A percentile compares a stretch with the other conserved stretches of the same genome.
These are phyloP conservation scores for Neoniphon sammara DNA, from an alignment of 2,797 vertebrate genomes.

Conservation along the genomic window DNA sequence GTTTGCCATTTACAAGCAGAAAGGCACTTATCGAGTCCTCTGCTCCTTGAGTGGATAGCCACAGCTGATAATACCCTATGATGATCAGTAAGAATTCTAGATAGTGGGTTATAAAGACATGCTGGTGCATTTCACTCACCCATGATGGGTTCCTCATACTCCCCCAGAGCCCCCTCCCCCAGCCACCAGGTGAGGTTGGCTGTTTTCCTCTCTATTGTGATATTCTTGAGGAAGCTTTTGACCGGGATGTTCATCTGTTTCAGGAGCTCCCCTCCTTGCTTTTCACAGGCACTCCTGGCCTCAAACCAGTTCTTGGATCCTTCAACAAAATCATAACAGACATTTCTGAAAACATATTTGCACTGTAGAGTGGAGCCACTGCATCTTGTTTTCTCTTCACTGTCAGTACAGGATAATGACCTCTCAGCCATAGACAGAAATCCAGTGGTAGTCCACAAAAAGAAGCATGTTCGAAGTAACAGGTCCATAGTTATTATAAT, in stretches of 20 bases:
- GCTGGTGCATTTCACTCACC: constrained; percentile 67
- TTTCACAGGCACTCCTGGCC: constrained; percentile 70
- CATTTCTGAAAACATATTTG: constrained; percentile 57
- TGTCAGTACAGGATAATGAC: constrained; percentile 15
- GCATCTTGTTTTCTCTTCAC: neutral
- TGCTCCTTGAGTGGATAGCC: neutral
- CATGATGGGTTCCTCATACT: constrained; percentile 4
- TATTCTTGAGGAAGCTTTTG: constrained; percentile 60
- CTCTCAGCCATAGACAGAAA: constrained; percentile 41
- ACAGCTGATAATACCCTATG: neutral
- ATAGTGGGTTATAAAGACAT: neutral
- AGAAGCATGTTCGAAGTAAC: constrained; percentile 43
- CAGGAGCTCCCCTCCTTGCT: constrained; percentile 76
- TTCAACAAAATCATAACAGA: constrained; percentile 73
- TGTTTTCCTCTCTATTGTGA: constrained; percentile 20
- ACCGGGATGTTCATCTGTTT: constrained; percentile 40
- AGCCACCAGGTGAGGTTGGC: constrained; percentile 77
- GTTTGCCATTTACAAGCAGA: neutral
- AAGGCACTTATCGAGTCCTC: neutral
- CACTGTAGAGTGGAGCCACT: constrained; percentile 11
- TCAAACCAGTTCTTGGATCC: constrained; percentile 67
- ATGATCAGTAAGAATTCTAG: neutral
- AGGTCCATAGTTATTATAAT: constrained; percentile 63
- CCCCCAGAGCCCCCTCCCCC: constrained; percentile 34
- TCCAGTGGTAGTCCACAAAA: constrained; percentile 72